phyloP scores from a whole-genome alignment of 2,797 vertebrate genomes.

The Masticophis lateralis region DNA sequence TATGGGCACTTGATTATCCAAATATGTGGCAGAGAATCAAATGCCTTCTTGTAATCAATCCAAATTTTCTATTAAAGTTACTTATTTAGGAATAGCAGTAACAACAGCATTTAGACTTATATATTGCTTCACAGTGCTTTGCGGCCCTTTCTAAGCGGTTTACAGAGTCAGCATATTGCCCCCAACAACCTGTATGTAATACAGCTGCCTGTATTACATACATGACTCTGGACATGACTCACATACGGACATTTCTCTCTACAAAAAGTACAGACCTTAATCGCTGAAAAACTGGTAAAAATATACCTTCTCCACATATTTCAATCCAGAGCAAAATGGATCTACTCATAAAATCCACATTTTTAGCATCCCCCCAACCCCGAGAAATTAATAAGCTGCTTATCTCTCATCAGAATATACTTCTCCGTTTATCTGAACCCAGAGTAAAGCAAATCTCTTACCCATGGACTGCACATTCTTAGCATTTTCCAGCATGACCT shows the following conservation, averaged over 20 bases:
- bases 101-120: too few relatives aligned
- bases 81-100: not conserved
- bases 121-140: too few relatives aligned
- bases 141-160: too few relatives aligned
- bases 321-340: not conserved
- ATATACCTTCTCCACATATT: not conserved
- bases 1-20: not conserved
- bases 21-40: not conserved
- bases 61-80: not conserved
- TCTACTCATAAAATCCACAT: not conserved
- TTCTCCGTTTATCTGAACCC: not conserved
- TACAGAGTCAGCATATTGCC: too few relatives aligned
- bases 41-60: not conserved
- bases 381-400: not conserved
- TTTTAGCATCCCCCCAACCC: not conserved
- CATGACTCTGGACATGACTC: not conserved
- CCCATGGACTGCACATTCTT: not conserved
- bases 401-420: not conserved
- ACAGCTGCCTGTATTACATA: not conserved
- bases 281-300: not conserved
- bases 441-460: not conserved
- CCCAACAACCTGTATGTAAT: too few relatives aligned
- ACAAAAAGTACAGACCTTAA: not conserved
- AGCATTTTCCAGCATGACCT: not conserved
- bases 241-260: not conserved